Base-by-base conservation (phyloP, 2,797 vertebrate species). In the Melanotaenia pygmaea region DNA sequence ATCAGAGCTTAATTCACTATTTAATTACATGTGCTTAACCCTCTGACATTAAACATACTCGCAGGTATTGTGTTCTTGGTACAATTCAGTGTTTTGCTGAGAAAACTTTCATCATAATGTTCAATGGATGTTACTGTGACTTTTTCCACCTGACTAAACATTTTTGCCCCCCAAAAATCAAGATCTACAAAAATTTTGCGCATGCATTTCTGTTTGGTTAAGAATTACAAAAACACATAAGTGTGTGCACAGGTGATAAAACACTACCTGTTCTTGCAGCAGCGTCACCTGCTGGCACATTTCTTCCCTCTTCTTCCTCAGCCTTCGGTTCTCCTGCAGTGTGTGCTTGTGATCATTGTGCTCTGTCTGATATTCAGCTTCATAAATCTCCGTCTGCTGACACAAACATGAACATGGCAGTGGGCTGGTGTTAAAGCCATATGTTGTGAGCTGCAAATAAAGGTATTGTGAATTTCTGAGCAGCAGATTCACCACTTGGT, bases 211-310 rank as follows among this genome's bases (percentile, higher is more conserved):
- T 26, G 26, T 26, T 26, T 26, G 26, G 26, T 26, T 26, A 26
- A 26, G 26, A 26, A 26, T 26, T 26, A 26, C 26, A 26, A 26
- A 26, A 26, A 26, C 26, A 26, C 26, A 26, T 34, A 34, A 37
- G 35, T 10, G 8, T 37, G 35, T 7, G 35, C 35, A 3, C 26
- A 37, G 13, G 43, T 54, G 54, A 28, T 38, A 1, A 65, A 82
- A 71, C 40, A 45, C 13, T 75, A 95, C 94, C 94, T 96, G 94
- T 78, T 95, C 95, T 50, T 95, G 91, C 74, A 95, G 82, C 26
- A 95, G 90, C 18, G 83, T 83, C 92, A 95, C 94, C 89, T 95
- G 93, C 87, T 95, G 94, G 24, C 89, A 86, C 93, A 93, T 95
- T 54, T 96, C 94, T 64, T 90, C 93, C 73, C 93, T 92, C 71